Conservation (phyloP, 2,113 vertebrate genomes). For the Festucalex cinctus region DNA sequence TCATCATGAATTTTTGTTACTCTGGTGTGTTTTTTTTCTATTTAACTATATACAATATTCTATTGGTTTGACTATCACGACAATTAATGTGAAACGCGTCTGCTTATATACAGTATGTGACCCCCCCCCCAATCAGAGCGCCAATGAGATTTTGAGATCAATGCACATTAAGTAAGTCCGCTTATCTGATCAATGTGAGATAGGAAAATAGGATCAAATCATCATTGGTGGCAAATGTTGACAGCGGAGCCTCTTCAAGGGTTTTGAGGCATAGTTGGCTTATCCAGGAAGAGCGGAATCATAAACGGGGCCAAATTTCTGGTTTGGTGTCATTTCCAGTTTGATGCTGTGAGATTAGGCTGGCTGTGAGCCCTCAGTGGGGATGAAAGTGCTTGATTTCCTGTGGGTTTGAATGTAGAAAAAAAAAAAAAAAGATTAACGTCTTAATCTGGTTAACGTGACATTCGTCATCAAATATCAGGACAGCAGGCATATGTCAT, state of each 20-base stretch:
- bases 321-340: not conserved
- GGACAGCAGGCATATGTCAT: not conserved
- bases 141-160: conserved; percentile 39
- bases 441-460: conserved; percentile 12
- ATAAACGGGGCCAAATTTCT: not conserved
- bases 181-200: conserved; percentile 41
- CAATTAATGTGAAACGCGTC: too few relatives aligned
- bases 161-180: conserved; percentile 21
- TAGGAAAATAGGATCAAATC: conserved; percentile 34
- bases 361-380: conserved; percentile 26
- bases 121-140: conserved; percentile 1
- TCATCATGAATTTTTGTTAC: too few relatives aligned
- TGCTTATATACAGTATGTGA: not conserved
- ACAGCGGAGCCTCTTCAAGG: conserved; percentile 14
- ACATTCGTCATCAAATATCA: conserved; percentile 2
- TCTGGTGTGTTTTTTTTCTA: too few relatives aligned
- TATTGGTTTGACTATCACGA: too few relatives aligned
- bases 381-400: conserved; percentile 29
- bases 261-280: not conserved
- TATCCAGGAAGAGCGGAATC: not conserved
- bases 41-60: too few relatives aligned
- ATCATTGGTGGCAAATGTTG: conserved; percentile 26
- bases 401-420: not conserved
- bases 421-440: not conserved
- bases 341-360: conserved; percentile 34